Evolutionary conservation across 2,797 vertebrate genomes (phyloP), one percentile per base, ranked within the genome.

Genomic region (Sebastes paucispinis): DNA sequence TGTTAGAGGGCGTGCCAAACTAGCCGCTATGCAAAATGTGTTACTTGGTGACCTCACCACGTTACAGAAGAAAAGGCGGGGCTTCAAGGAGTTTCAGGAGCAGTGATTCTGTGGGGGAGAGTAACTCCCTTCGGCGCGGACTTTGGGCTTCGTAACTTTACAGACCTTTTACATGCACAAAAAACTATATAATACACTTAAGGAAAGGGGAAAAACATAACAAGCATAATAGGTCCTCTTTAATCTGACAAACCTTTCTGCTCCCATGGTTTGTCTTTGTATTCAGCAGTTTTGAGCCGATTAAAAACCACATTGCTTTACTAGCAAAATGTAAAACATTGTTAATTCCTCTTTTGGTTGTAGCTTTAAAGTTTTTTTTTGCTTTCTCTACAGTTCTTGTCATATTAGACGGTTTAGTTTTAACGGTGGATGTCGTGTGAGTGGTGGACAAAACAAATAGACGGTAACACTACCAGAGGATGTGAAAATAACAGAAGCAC

Each of bases 401-500:
- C 24, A 3, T 6, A 14, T 69, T 7, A 34, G 39, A 9, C 1
- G 1, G 3, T 34, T 47, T n/a, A 59, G 59, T 27, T 31, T 83
- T 20, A 11, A 34, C 5, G 22, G 39, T 24, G 5, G 47, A 20
- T 34, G 16, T 13, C 3, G 14, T 58, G 75, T 65, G 71, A 73
- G 25, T 39, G 34, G 55, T 18, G 34, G 57, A 71, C 55, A 24
- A 63, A 82, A 67, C 71, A 66, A 79, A 73, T 69, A 20, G 64
- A 73, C 25, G 0, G 6, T 52, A 9, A 22, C 31, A 18, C 52
- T 4, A 6, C 29, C 27, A 69, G 63, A 57, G 91, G 89, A 91
- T 89, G 84, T 92, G 87, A 92, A 92, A 93, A 77, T 81, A 52
- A 79, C 60, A 60, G 32, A 77, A 62, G 18, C 80, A 84, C 24